Evolutionary conservation across 2,797 vertebrate genomes (phyloP).

Genomic region (Alfaro cultratus): DNA sequence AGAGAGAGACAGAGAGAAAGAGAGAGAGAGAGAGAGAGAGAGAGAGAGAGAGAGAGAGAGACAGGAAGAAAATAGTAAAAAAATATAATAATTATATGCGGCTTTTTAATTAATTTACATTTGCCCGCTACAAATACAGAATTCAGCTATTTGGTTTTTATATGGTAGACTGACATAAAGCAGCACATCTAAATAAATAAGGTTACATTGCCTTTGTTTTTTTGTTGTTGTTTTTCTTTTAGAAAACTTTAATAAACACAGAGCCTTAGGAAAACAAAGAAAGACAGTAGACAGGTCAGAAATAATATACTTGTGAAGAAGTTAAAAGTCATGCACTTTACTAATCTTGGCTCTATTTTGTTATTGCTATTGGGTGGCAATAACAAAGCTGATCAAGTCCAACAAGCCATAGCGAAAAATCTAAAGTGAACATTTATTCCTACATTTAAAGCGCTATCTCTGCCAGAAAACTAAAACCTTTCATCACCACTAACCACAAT

Average conservation of each 20-base stretch:
- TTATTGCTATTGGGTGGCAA: neutral
- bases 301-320: neutral
- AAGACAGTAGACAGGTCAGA: neutral
- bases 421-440: neutral
- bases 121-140: neutral
- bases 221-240: neutral
- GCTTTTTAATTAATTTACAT: neutral
- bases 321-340: neutral
- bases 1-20: no score
- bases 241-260: neutral
- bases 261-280: neutral
- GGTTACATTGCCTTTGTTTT: neutral
- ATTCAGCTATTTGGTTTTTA: neutral
- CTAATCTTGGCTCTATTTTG: neutral
- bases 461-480: neutral
- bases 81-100: no score
- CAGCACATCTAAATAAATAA: neutral
- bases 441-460: neutral
- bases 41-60: no score
- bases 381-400: neutral
- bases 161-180: neutral
- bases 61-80: no score
- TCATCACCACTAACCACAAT: neutral
- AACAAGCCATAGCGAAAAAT: neutral
- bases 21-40: no score